Percentiles rank a stretch among this genome's conserved stretches.
These are phyloP conservation scores for Eubucco bourcierii DNA, from an alignment of 2,113 vertebrate genomes.

Conservation along the genomic window DNA sequence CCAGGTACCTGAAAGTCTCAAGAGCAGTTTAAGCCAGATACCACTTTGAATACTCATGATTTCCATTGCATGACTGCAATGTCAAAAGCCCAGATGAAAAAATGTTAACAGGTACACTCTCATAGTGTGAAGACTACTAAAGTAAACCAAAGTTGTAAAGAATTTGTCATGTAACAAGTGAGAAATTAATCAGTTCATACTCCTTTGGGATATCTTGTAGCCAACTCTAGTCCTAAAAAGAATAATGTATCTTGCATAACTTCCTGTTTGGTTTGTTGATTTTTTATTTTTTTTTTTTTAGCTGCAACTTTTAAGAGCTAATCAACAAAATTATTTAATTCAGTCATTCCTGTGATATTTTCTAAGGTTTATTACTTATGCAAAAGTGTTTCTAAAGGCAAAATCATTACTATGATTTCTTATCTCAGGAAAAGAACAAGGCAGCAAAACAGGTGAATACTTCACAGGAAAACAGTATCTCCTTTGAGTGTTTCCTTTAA, in stretches of 20 bases:
- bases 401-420: background rate
- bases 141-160: background rate
- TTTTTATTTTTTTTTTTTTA: background rate
- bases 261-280: background rate
- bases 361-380: background rate
- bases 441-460: background rate
- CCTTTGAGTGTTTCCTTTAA: background rate
- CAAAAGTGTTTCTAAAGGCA: conserved; percentile 7
- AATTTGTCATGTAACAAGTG: background rate
- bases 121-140: background rate
- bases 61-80: background rate
- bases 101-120: background rate
- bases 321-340: background rate
- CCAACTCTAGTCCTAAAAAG: background rate
- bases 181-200: background rate
- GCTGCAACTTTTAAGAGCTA: background rate
- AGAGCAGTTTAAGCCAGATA: background rate
- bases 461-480: background rate
- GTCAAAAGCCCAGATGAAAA: background rate
- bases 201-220: background rate
- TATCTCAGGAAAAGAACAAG: background rate
- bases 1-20: background rate
- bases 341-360: background rate
- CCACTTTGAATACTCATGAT: background rate
- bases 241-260: background rate